These are phyloP conservation scores for Andrena bicolor DNA, from an alignment of 2,888 invertebrate genomes.

Conservation along the genomic window DNA sequence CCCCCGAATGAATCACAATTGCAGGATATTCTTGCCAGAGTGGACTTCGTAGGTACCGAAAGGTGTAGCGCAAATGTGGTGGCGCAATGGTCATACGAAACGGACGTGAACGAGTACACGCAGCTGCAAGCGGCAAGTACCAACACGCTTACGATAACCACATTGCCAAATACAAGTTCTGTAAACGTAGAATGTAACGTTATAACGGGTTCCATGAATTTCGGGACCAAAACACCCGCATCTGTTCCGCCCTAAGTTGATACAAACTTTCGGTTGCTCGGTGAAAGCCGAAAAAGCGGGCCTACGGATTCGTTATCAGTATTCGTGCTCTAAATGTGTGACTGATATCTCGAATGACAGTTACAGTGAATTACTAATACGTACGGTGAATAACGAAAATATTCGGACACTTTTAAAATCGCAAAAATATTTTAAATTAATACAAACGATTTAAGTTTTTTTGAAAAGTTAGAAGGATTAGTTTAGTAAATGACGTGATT, in stretches of 20 bases:
- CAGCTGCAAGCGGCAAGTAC: slow-evolving; percentile 93
- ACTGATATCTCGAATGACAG: not conserved
- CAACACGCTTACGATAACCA: not conserved
- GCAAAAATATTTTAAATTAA: too few species aligned
- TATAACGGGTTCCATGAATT: not conserved
- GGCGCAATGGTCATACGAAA: slow-evolving; percentile 96
- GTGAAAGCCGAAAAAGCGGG: not conserved
- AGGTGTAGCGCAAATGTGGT: slow-evolving; percentile 95
- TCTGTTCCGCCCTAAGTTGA: not conserved
- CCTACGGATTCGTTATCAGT: slow-evolving; percentile 20
- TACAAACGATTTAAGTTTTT: too few species aligned
- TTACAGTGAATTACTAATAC: not conserved
- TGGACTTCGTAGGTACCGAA: slow-evolving; percentile 91
- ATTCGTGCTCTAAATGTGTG: not conserved
- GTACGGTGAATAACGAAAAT: too few species aligned
- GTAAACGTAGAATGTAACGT: not conserved
- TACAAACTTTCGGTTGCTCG: slow-evolving; percentile 12
- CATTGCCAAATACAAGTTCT: not conserved
- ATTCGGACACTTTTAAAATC: too few species aligned
- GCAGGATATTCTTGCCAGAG: slow-evolving; percentile 86
- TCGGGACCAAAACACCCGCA: slow-evolving; percentile 52
- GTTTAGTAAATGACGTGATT: too few species aligned
- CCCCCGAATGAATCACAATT: slow-evolving; percentile 72
- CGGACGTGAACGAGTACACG: slow-evolving; percentile 93
- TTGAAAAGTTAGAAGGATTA: too few species aligned